A percentile compares a stretch with the other conserved stretches of the same genome.
These are phyloP conservation scores for Trichechus manatus DNA, from an alignment of 2,113 vertebrate species.

Conservation along the genomic window DNA sequence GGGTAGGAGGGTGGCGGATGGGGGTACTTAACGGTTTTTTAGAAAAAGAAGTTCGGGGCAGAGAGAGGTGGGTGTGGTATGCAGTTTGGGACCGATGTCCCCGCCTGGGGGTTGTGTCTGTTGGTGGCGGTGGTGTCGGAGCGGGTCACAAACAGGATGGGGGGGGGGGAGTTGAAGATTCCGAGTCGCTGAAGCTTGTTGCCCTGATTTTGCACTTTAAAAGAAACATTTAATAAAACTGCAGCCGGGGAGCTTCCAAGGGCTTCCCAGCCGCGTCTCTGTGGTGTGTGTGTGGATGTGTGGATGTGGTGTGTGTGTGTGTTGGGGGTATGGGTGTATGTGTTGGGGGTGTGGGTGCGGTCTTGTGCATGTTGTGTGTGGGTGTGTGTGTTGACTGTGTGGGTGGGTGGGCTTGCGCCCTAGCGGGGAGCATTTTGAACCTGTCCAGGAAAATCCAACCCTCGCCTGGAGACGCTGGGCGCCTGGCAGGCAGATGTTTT, in stretches of 20 bases:
- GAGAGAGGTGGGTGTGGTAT: not conserved
- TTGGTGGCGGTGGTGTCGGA: too few relatives aligned
- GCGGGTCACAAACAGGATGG: too few relatives aligned
- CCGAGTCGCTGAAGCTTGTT: not conserved
- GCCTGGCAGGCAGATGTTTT: not conserved
- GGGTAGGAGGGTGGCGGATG: not conserved
- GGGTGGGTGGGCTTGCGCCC: not conserved
- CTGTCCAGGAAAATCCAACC: not conserved
- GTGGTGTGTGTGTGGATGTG: not conserved
- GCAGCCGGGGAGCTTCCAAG: not conserved
- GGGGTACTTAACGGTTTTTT: not conserved
- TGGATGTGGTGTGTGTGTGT: too few relatives aligned
- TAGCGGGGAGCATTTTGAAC: not conserved
- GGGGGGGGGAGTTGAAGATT: too few relatives aligned
- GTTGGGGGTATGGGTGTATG: too few relatives aligned
- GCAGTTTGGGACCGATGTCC: not conserved
- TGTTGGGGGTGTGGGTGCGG: too few relatives aligned
- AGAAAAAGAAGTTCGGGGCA: not conserved
- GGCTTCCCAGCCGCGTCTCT: not conserved
- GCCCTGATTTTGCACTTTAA: conserved; percentile 38
- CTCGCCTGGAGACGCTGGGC: not conserved
- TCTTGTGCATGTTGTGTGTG: not conserved
- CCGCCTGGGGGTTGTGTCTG: not conserved
- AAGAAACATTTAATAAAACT: conserved; percentile 75
- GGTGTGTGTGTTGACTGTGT: not conserved